phyloP scores from a whole-genome alignment of 2,797 vertebrate genomes.

The Pangasius sanitwongsei region DNA sequence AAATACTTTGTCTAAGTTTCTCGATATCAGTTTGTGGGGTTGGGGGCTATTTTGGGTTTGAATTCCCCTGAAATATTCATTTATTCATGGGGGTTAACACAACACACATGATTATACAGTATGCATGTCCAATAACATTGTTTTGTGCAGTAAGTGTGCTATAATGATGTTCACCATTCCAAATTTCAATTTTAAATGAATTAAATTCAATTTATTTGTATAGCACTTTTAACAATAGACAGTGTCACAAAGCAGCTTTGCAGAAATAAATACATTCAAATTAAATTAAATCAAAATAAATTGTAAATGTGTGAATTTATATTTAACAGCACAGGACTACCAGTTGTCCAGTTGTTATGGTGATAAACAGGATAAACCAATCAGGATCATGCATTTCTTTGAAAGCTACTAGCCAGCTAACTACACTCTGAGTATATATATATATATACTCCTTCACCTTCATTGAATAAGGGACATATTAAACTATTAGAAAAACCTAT shows the following conservation, averaged over 20 bases:
- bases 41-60: background rate
- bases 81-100: background rate
- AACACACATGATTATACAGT: background rate
- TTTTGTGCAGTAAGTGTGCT: background rate
- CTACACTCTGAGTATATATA: background rate
- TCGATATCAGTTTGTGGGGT: background rate
- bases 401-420: background rate
- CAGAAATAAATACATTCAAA: too few relatives aligned
- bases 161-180: background rate
- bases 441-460: too few relatives aligned
- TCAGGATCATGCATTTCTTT: background rate
- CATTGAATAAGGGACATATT: too few relatives aligned
- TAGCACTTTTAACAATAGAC: too few relatives aligned
- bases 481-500: too few relatives aligned
- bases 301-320: background rate
- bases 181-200: too few relatives aligned
- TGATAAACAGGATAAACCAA: constrained; percentile 16
- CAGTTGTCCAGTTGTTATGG: background rate
- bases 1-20: background rate
- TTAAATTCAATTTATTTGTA: too few relatives aligned
- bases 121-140: background rate
- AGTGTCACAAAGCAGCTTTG: too few relatives aligned
- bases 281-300: too few relatives aligned
- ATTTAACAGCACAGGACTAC: background rate
- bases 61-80: background rate